phyloP scores from a whole-genome alignment of 2,888 invertebrate species.

The Galerucella nymphaeae region DNA sequence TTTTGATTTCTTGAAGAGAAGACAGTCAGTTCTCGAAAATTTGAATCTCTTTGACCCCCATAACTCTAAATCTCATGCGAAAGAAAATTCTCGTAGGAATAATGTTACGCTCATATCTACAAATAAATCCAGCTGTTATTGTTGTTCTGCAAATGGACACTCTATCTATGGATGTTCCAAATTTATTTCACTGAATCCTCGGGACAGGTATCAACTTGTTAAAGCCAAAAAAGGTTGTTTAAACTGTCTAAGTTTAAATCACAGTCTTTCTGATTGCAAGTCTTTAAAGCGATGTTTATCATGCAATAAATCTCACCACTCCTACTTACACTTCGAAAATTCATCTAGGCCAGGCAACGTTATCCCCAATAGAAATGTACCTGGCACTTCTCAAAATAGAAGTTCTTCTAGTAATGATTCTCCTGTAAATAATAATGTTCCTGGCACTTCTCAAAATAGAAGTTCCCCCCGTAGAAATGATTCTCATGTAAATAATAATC shows the following conservation, averaged over 20 bases:
- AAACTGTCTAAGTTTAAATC: not conserved
- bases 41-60: not conserved
- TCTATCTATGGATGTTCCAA: not conserved
- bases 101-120: not conserved
- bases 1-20: not conserved
- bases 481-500: not conserved
- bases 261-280: not conserved
- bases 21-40: conserved; percentile 1
- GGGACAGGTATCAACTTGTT: not conserved
- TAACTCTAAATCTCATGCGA: not conserved
- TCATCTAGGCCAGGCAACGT: not conserved
- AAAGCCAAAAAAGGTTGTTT: not conserved
- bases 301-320: not conserved
- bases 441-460: conserved; percentile 1
- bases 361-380: not conserved
- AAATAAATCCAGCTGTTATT: not conserved
- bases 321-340: not conserved
- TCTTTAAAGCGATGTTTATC: not conserved
- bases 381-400: not conserved
- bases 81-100: not conserved
- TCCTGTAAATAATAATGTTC: not conserved
- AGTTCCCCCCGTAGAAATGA: not conserved
- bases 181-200: not conserved
- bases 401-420: not conserved
- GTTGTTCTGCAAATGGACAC: not conserved